Percentiles rank a stretch among this genome's conserved stretches.
Evolutionary conservation across 1,140 invertebrate species (phyloP).

Genomic region (Heterodera carotae): DNA sequence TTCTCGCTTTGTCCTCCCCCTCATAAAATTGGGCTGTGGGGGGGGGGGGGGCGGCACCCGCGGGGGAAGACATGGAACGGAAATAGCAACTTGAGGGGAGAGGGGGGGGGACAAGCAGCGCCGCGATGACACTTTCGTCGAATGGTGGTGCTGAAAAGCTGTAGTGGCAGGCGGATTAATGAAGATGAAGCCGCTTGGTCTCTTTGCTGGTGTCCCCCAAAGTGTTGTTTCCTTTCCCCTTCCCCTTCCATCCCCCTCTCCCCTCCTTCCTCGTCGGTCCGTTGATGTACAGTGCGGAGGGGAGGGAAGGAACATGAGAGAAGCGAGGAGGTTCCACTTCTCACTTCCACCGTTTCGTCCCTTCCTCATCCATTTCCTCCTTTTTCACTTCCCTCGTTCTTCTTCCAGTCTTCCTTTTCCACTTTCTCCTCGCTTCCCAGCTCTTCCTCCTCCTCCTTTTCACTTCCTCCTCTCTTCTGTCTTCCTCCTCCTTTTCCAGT

Average conservation of each 20-base stretch:
- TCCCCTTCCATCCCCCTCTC: neutral
- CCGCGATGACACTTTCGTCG: neutral
- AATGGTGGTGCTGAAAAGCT: neutral
- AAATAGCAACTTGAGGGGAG: neutral
- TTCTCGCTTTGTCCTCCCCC: neutral
- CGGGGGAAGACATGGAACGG: neutral
- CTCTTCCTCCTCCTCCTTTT: neutral
- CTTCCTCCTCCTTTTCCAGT: neutral
- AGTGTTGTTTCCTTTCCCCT: neutral
- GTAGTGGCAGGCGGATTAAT: neutral
- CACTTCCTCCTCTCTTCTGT: neutral
- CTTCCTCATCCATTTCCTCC: neutral
- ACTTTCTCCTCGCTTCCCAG: neutral
- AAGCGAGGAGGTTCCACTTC: neutral
- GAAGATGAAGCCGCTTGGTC: neutral
- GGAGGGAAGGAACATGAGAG: neutral
- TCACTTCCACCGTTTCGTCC: neutral
- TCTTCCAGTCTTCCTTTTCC: neutral
- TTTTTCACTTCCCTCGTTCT: neutral
- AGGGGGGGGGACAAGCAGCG: neutral
- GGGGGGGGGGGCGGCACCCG: neutral
- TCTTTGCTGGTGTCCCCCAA: neutral
- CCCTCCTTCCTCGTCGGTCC: neutral
- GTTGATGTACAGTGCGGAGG: neutral
- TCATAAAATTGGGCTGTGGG: neutral